These are phyloP conservation scores for Tenthredo notha DNA, from an alignment of 2,888 invertebrate species.

Conservation along the genomic window DNA sequence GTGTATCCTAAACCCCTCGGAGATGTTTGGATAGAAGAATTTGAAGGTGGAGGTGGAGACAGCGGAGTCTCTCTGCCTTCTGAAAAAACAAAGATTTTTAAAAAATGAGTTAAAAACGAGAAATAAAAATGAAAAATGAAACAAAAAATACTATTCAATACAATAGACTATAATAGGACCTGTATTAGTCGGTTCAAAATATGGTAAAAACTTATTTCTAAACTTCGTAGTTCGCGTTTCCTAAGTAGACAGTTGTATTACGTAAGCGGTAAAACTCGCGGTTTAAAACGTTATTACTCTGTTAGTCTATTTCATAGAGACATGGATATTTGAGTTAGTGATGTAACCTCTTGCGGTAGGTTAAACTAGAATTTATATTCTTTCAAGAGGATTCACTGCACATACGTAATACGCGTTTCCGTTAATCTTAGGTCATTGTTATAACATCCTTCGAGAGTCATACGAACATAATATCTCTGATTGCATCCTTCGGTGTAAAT, in stretches of 20 bases:
- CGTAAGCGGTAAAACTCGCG: slow-evolving; percentile 2
- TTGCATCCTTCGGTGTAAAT: slow-evolving; percentile 11
- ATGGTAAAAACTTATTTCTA: neutral
- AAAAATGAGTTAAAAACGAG: neutral
- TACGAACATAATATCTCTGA: neutral
- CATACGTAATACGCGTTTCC: neutral
- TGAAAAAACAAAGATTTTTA: slow-evolving; percentile 72
- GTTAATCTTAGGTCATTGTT: slow-evolving; percentile 20
- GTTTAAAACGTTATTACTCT: neutral
- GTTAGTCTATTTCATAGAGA: neutral
- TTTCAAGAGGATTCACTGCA: neutral
- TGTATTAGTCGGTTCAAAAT: slow-evolving; percentile 8
- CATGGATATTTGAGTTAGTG: slow-evolving; percentile 48
- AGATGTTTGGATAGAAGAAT: slow-evolving; percentile 78
- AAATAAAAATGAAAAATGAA: no score
- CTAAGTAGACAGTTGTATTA: neutral
- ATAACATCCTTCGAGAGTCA: neutral
- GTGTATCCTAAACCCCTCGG: slow-evolving; percentile 82
- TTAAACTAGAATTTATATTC: slow-evolving; percentile 49
- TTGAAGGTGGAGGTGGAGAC: slow-evolving; percentile 76
- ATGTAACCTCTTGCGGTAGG: slow-evolving; percentile 63
- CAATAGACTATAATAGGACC: no score
- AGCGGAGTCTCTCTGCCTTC: slow-evolving; percentile 82
- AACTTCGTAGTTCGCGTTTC: neutral
- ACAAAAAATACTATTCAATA: no score